Evolutionary conservation across 2,113 vertebrate species (phyloP).

Genomic region (Entelurus aequoreus): DNA sequence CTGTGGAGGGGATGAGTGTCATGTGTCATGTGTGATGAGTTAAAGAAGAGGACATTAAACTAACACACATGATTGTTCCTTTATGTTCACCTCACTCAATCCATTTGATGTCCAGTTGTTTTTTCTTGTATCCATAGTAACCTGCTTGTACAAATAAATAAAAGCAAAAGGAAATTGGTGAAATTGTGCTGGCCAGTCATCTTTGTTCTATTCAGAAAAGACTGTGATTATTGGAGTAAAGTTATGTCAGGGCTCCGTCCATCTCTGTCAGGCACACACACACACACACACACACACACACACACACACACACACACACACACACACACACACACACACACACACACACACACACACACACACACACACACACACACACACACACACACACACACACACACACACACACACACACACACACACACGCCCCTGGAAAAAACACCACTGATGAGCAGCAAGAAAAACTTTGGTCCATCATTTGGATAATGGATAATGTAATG

Average conservation of each 20-base stretch:
- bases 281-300: too few species aligned
- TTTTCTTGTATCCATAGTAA: constrained; percentile 62
- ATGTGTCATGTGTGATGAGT: constrained; percentile 18
- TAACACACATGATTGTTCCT: constrained; percentile 33
- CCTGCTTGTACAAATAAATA: constrained; percentile 64
- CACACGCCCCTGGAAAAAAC: too few species aligned
- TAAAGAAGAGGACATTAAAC: constrained; percentile 12
- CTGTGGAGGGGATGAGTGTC: background rate
- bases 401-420: too few species aligned
- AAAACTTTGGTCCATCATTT: too few species aligned
- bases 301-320: too few species aligned
- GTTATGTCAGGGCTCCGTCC: background rate
- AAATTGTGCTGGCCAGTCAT: constrained; percentile 37
- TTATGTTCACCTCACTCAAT: constrained; percentile 53
- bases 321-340: too few species aligned
- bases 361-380: too few species aligned
- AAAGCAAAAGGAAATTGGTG: constrained; percentile 40
- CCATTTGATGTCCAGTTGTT: constrained; percentile 54
- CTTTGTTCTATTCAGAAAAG: constrained; percentile 11
- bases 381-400: too few species aligned
- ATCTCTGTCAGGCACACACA: too few species aligned
- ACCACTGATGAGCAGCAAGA: too few species aligned
- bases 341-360: too few species aligned
- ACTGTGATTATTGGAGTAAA: constrained; percentile 8
- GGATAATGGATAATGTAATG: too few species aligned